These are phyloP conservation scores for Atta texana DNA, from an alignment of 1,140 invertebrate species.

Conservation along the genomic window DNA sequence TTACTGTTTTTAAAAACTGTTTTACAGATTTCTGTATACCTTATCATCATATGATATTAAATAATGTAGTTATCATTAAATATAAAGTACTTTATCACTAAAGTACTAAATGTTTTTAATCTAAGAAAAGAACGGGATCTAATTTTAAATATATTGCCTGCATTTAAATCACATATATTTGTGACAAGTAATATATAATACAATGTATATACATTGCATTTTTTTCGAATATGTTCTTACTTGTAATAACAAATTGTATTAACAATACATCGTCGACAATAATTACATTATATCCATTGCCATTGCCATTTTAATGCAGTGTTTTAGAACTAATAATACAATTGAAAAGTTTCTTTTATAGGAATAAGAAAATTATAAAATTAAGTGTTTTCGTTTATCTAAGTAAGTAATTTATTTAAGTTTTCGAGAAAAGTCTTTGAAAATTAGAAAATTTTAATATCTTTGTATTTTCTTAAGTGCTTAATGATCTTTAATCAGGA, in stretches of 20 bases:
- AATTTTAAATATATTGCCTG: slow-evolving; percentile 15
- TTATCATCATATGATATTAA: not conserved
- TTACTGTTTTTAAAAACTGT: not conserved
- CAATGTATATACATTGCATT: slow-evolving; percentile 66
- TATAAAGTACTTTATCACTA: too few relatives aligned
- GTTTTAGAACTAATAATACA: not conserved
- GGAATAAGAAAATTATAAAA: not conserved
- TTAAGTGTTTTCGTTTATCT: not conserved
- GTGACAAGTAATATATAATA: slow-evolving; percentile 62
- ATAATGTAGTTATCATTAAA: too few relatives aligned
- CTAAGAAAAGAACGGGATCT: slow-evolving; percentile 24
- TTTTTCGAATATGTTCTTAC: slow-evolving; percentile 9
- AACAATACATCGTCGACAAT: not conserved
- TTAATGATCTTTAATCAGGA: not conserved
- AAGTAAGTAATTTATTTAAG: not conserved
- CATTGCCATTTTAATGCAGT: not conserved
- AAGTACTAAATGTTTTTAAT: slow-evolving; percentile 22
- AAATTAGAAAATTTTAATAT: too few relatives aligned
- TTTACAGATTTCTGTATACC: not conserved
- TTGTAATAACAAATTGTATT: slow-evolving; percentile 30
- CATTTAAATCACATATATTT: slow-evolving; percentile 46
- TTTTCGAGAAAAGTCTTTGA: not conserved
- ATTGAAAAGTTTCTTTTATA: not conserved
- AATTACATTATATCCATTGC: slow-evolving; percentile 42
- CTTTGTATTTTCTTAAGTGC: not conserved